Evolutionary conservation across 2,113 vertebrate genomes (phyloP), one percentile per base, ranked within the genome.

Genomic region (Silurus glanis): DNA sequence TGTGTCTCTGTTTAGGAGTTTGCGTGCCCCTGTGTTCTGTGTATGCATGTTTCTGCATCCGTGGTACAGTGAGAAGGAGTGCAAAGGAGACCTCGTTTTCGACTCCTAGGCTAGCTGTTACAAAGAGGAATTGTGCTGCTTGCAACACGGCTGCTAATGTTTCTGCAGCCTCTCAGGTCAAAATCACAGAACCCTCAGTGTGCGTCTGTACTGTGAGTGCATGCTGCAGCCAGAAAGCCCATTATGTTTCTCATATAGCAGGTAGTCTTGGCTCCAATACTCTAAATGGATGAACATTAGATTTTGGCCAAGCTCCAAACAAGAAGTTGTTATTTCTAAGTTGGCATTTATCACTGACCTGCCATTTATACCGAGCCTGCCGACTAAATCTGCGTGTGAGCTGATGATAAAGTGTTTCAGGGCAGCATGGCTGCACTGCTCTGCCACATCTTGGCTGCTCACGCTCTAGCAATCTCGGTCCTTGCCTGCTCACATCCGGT

Each of bases 401-500:
- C 76, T 85, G 56, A 85, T 78, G 85, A 67, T 78, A 64, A 81
- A 76, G 76, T 86, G 86, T 86, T 81, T 89, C 66, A 74, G 72
- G 62, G 56, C 37, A 76, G 83, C 56, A 64, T 85, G 83, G 83
- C 72, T 80, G 45, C 67, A 87, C 75, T 84, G 59, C 69, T 78
- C 82, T 85, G 28, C 47, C 45, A 80, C 64, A 61, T 71, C 72
- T 83, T 51, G 55, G 47, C 87, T 80, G 28, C 87, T 88, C 84
- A 82, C 23, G 58, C 86, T 78, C 86, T 80, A 87, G 74, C 81
- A 55, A 61, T 84, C 85, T 90, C 84, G 69, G 86, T 87, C 83
- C 83, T 59, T 86, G 85, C 85, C 28, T 78, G 71, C 86, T 85
- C 89, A 91, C 87, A 90, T 89, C 85, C 86, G 87, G 90, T 92